Conservation (phyloP, 2,113 vertebrate genomes). For the Mirza zaza region DNA sequence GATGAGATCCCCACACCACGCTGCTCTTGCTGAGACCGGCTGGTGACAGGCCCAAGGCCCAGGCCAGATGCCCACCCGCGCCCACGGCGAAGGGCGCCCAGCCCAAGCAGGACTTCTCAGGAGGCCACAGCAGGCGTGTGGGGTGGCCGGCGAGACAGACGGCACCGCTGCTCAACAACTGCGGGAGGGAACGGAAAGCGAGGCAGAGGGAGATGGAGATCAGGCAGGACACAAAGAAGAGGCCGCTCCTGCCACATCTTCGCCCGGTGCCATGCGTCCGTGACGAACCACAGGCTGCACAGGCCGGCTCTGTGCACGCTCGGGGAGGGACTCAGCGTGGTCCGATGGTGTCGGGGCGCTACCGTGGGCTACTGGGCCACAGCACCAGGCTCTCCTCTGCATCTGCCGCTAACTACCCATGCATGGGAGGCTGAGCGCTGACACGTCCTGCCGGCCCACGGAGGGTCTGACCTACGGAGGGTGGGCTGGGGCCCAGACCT, state of each 20-base stretch:
- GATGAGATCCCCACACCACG: fast-evolving
- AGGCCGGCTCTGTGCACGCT: neutral
- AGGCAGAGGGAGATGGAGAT: no score
- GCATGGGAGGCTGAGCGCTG: neutral
- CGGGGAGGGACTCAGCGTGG: neutral
- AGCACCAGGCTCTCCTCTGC: neutral
- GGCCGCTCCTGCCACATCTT: fast-evolving
- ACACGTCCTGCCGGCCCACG: neutral
- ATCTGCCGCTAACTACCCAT: neutral
- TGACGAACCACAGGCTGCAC: neutral
- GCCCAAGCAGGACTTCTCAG: neutral
- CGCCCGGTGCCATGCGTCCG: no score
- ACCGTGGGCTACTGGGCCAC: neutral
- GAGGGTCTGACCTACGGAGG: neutral
- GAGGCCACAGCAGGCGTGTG: fast-evolving
- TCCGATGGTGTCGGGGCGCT: neutral
- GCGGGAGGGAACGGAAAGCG: neutral
- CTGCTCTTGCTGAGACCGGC: neutral
- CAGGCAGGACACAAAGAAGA: neutral
- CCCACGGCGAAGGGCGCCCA: neutral
- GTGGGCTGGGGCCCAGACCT: constrained; percentile 66
- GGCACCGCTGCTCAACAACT: neutral
- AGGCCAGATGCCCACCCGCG: neutral
- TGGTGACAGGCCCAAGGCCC: neutral
- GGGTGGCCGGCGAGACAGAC: neutral